These are phyloP conservation scores for Serinus canaria DNA, from an alignment of 2,113 vertebrate genomes.

Conservation along the genomic window DNA sequence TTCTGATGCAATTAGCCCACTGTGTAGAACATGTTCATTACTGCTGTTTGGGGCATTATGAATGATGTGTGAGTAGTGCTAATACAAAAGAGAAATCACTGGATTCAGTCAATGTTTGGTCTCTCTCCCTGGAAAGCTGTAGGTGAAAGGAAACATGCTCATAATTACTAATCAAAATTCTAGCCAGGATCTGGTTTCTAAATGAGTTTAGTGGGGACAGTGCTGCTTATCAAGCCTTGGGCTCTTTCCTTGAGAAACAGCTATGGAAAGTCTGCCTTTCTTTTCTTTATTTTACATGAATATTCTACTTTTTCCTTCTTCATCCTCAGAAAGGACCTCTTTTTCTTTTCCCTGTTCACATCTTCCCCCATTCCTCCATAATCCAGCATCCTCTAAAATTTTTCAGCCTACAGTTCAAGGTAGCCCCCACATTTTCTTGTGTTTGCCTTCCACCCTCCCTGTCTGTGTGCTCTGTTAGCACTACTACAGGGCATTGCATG, in stretches of 20 bases:
- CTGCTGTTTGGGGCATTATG: neutral
- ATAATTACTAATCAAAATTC: neutral
- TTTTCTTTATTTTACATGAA: neutral
- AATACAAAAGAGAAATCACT: neutral
- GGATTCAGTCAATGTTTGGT: neutral
- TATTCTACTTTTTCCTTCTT: neutral
- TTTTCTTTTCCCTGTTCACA: neutral
- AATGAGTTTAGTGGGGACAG: neutral
- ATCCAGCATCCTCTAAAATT: neutral
- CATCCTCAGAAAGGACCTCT: neutral
- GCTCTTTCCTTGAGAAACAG: neutral
- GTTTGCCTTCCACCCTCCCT: neutral
- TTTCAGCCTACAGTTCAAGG: neutral
- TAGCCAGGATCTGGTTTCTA: neutral
- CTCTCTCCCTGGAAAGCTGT: neutral
- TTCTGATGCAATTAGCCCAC: neutral
- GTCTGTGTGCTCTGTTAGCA: neutral
- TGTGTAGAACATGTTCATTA: neutral
- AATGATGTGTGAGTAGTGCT: neutral
- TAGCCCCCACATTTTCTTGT: neutral
- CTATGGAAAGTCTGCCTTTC: neutral
- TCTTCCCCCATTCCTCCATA: neutral
- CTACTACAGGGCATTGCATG: rapidly evolving
- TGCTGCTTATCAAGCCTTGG: neutral
- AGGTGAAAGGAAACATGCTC: neutral